Conservation (phyloP, 1,140 invertebrate genomes). For the Glossosoma conforme region DNA sequence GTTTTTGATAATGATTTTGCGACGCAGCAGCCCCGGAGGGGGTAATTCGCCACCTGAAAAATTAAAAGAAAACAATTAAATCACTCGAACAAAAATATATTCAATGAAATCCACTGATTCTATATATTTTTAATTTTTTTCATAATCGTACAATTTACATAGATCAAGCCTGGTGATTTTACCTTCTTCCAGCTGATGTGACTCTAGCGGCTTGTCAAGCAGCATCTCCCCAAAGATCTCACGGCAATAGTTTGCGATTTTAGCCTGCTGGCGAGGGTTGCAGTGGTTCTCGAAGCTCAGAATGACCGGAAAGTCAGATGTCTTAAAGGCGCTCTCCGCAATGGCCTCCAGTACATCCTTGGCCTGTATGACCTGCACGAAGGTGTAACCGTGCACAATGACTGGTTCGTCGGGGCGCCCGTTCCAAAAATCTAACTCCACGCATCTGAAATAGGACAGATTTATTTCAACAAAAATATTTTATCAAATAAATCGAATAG, state of each 20-base stretch:
- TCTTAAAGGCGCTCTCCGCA: conserved; percentile 96
- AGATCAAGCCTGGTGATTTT: conserved; percentile 2
- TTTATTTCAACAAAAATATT: conserved; percentile 17
- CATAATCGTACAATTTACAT: no score
- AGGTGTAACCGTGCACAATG: conserved; percentile 96
- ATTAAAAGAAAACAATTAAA: conserved; percentile 4
- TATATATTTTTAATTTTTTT: neutral
- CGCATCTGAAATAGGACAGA: conserved; percentile 57
- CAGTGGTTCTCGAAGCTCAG: conserved; percentile 99
- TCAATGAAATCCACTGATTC: conserved; percentile 3
- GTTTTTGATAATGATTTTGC: conserved; percentile 97
- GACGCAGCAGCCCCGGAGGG: conserved; percentile 75
- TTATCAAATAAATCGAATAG: no score
- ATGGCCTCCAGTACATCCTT: conserved; percentile 97
- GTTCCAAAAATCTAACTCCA: conserved; percentile 98
- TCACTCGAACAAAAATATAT: neutral
- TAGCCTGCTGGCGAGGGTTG: conserved; percentile 91
- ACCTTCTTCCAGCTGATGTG: conserved; percentile 70
- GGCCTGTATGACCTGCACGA: conserved; percentile 92
- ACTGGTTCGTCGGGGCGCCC: conserved; percentile 90
- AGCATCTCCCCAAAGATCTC: conserved; percentile 95
- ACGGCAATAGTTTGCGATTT: conserved; percentile 94
- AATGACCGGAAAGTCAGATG: conserved; percentile 92
- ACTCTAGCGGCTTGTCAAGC: conserved; percentile 81
- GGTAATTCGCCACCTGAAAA: conserved; percentile 73